Evolutionary conservation across 53 echinoderm and acorn worm species (phyloP).

Genomic region (Echinarachnius parma): DNA sequence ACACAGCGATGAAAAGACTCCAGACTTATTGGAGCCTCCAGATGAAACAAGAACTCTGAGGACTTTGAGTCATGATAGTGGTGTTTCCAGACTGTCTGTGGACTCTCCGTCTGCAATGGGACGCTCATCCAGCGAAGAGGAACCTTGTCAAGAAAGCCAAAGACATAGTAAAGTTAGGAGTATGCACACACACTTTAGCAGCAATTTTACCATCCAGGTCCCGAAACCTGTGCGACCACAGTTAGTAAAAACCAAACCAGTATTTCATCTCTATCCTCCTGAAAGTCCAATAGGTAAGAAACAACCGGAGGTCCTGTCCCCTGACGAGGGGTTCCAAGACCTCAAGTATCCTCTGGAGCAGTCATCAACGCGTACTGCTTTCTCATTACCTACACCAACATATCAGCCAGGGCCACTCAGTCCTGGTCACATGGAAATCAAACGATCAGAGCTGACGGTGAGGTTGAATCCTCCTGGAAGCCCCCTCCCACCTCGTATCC

Average conservation of each 20-base stretch:
- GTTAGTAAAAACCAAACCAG: constrained; percentile 47
- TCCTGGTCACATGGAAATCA: constrained; percentile 15
- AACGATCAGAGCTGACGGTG: constrained; percentile 26
- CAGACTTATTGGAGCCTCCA: constrained; percentile 2
- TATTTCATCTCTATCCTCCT: constrained; percentile 43
- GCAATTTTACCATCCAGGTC: constrained; percentile 32
- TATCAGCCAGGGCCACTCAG: constrained; percentile 14
- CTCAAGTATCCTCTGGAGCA: constrained; percentile 21
- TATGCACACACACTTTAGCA: constrained; percentile 22
- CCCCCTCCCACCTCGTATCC: constrained; percentile 26
- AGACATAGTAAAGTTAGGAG: constrained; percentile 3
- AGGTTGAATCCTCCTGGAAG: constrained; percentile 37
- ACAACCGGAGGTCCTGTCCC: constrained; percentile 57
- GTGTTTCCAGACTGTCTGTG: constrained; percentile 69
- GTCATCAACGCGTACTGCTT: constrained; percentile 10
- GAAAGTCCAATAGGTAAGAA: constrained; percentile 8
- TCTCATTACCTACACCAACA: constrained; percentile 3
- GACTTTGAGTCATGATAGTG: constrained; percentile 81
- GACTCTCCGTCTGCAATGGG: constrained; percentile 56
- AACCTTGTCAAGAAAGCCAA: constrained; percentile 35
- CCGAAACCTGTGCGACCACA: constrained; percentile 41
- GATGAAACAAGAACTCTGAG: constrained; percentile 53
- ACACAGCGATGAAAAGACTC: constrained; percentile 10
- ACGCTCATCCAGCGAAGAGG: constrained; percentile 60
- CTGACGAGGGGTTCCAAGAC: constrained; percentile 87